phyloP scores from a whole-genome alignment of 30 jellyfish, hydroid and myxozoan species.

The Pseudorhiza aurosa region DNA sequence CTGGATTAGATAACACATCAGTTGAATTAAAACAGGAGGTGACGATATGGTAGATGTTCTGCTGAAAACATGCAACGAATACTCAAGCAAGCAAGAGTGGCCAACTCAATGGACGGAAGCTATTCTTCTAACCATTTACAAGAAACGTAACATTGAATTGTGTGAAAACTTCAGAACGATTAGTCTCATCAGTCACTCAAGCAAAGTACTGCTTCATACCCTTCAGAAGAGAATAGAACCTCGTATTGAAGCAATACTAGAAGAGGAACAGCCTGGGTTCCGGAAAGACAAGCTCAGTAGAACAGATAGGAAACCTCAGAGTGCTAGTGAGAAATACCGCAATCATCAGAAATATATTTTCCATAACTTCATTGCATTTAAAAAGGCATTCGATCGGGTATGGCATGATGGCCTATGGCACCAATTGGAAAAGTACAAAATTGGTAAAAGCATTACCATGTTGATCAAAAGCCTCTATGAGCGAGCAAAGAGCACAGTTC shows the following conservation, averaged over 20 bases:
- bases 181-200: constrained; percentile 42
- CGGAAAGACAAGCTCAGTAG: constrained; percentile 19
- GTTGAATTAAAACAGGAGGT: constrained; percentile 43
- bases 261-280: constrained; percentile 44
- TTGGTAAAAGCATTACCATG: constrained; percentile 15
- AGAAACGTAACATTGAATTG: constrained; percentile 12
- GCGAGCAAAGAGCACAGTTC: constrained; percentile 31
- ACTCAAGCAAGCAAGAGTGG: constrained; percentile 11
- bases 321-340: neutral
- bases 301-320: constrained; percentile 25
- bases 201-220: constrained; percentile 13
- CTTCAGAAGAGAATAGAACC: constrained; percentile 42
- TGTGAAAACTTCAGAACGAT: constrained; percentile 47
- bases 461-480: constrained; percentile 16
- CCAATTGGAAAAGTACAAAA: constrained; percentile 5
- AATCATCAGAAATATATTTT: constrained; percentile 4
- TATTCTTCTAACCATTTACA: constrained; percentile 1
- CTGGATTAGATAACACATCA: constrained; percentile 25
- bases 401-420: constrained; percentile 51
- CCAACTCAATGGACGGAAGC: constrained; percentile 53
- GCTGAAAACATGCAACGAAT: constrained; percentile 7
- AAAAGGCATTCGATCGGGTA: constrained; percentile 34
- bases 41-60: constrained; percentile 15
- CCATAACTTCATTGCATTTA: neutral
- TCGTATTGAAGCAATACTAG: constrained; percentile 11